Base-by-base conservation (phyloP, 2,888 invertebrate species). In the Lapara coniferarum region DNA sequence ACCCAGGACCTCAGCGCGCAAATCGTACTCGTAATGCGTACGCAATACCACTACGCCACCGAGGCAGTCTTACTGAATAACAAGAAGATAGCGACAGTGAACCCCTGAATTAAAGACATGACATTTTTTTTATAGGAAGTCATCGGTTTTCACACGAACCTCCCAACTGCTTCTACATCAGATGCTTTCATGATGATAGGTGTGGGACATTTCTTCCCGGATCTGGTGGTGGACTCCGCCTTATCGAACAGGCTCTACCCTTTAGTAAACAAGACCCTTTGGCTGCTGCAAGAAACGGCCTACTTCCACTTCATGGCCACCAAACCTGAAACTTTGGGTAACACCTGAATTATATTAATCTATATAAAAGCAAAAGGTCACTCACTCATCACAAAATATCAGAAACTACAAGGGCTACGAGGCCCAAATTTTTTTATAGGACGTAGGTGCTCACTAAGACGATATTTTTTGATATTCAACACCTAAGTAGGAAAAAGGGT, bases 241-340 rank as follows among this genome's bases (percentile, higher is more conserved):
- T 69, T 78, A 6, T 75, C 73, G 14, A 81, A 82, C 66, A 76
- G 83, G 19, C 74, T 84, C 71, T 85, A 84, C 25, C 85, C 85
- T 0, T 53, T 84, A n/a, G 59, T 57, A 0, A 70, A 71, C 6
- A 37, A 53, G 10, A 76, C 74, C 2, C 68, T 67, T 1, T 63
- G 53, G 37, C 53, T 83, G 6, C 4, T 81, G 3, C 77, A 82
- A 52, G 85, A 85, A 44, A 69, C 69, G 0, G 85, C 83, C 0
- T 95, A 80, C 73, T 79, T 96, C 73, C 97, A 97, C 83, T 76
- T 97, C 16, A 98, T 98, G 82, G 95, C 97, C 0, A 97, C 97
- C 0, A 98, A 97, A 84, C 98, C 98, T 5, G 98, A 98, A 79
- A 70, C 70, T 1, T 8, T 72, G 0, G 72, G 72, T 69, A 44